Evolutionary conservation across 2,797 vertebrate species (phyloP), one percentile per base, ranked within the genome.

Genomic region (Enteromius mattozi): DNA sequence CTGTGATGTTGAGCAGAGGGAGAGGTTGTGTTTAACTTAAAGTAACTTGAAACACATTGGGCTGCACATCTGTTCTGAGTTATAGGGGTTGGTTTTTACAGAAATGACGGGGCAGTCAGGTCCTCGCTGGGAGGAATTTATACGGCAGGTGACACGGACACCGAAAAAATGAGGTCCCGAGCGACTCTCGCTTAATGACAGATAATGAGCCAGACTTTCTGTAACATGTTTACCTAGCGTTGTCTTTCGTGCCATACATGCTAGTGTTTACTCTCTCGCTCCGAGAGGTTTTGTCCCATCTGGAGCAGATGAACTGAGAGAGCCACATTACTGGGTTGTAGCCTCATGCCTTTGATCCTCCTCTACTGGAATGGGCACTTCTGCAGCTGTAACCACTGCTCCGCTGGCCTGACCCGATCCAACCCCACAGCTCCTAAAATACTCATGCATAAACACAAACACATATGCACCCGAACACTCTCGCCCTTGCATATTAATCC

Each of bases 291-390:
- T 93, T 91, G 90, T 91, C 91, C 90, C 97, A 98, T 99, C 96
- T 98, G 97, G 96, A 97, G 92, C 92, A 94, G 93, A 97, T 97
- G 95, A 97, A 97, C 94, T 96, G 95, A 94, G 94, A 95, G 94
- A 97, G 86, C 96, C 96, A 97, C 96, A 97, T 97, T 96, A 95
- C 94, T 96, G 95, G 93, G 91, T 90, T 95, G 96, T 95, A 94
- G 96, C 92, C 93, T 93, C 86, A 40, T 92, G 90, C 88, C 95
- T 98, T 99, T 99, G 96, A 98, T 98, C 96, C 95, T 91, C 92
- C 94, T 91, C 93, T 93, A 94, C 87, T 88, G 86, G 84, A 94
- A 93, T 94, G 93, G 94, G 94, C 93, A 93, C 90, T 92, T 93
- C 92, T 92, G 92, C 93, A 92, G 93, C 92, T 93, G 94, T 93